A percentile compares a stretch with the other conserved stretches of the same genome.
Evolutionary conservation across 2,797 vertebrate genomes (phyloP).

Genomic region (Cottoperca gobio): DNA sequence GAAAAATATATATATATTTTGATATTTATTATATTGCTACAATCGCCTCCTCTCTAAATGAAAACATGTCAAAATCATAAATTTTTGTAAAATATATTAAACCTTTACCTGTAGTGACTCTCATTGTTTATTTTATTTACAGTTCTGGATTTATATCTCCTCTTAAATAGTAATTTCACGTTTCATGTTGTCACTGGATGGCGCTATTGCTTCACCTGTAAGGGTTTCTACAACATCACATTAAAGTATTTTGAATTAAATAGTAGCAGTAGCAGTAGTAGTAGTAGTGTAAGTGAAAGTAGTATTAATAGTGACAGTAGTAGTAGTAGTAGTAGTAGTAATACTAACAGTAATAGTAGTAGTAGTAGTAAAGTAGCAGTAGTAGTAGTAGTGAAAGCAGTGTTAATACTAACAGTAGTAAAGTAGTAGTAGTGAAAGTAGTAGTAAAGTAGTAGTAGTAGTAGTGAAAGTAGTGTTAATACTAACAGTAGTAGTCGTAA

Average conservation of each 20-base stretch:
- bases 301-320: background rate
- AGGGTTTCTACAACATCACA: background rate
- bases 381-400: too few relatives aligned
- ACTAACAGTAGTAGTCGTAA: background rate
- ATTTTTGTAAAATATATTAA: background rate
- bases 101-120: background rate
- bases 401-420: background rate
- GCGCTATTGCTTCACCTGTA: background rate
- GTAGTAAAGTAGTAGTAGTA: background rate
- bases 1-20: too few relatives aligned
- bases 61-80: too few relatives aligned
- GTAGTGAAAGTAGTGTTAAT: background rate
- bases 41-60: too few relatives aligned
- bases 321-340: background rate
- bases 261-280: background rate
- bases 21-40: too few relatives aligned
- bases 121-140: too few relatives aligned
- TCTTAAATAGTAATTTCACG: too few relatives aligned
- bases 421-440: background rate
- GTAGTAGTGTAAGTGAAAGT: too few relatives aligned
- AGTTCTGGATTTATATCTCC: background rate
- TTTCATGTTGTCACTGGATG: background rate
- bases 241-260: too few relatives aligned
- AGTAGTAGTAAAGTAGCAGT: background rate
- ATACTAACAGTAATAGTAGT: background rate